Conservation (phyloP, 2,888 invertebrate genomes). For the Allygus modestus region DNA sequence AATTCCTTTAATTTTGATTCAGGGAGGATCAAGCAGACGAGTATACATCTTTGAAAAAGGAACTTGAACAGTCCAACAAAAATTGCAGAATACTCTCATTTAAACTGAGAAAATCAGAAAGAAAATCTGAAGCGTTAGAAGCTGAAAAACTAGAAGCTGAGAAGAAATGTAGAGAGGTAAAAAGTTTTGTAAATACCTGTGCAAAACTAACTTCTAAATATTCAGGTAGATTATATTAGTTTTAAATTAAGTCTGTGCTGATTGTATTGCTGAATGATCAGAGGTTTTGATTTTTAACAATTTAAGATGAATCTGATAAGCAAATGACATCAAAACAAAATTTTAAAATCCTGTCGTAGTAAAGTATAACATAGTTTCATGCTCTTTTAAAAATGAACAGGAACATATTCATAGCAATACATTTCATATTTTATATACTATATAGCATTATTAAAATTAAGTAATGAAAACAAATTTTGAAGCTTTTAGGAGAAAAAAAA, state of each 20-base stretch:
- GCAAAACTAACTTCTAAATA: background rate
- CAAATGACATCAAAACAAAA: too few relatives aligned
- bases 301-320: too few relatives aligned
- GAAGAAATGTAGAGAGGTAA: constrained; percentile 81
- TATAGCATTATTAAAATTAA: too few relatives aligned
- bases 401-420: too few relatives aligned
- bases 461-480: too few relatives aligned
- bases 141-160: constrained; percentile 88
- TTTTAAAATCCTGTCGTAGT: too few relatives aligned
- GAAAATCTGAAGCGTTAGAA: constrained; percentile 91
- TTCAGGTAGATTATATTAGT: constrained; percentile 1
- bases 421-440: too few relatives aligned
- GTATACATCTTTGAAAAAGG: constrained; percentile 92
- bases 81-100: constrained; percentile 99
- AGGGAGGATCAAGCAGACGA: constrained; percentile 98
- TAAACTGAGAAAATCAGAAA: constrained; percentile 97
- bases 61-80: constrained; percentile 97
- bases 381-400: too few relatives aligned
- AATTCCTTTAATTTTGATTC: too few relatives aligned
- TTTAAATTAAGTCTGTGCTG: background rate
- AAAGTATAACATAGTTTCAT: too few relatives aligned
- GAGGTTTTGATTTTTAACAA: too few relatives aligned
- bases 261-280: background rate
- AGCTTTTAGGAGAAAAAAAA: too few relatives aligned
- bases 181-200: constrained; percentile 36